Evolutionary conservation across 1,140 invertebrate genomes (phyloP), one percentile per base, ranked within the genome.

Genomic region (Drosophila pectinifera): DNA sequence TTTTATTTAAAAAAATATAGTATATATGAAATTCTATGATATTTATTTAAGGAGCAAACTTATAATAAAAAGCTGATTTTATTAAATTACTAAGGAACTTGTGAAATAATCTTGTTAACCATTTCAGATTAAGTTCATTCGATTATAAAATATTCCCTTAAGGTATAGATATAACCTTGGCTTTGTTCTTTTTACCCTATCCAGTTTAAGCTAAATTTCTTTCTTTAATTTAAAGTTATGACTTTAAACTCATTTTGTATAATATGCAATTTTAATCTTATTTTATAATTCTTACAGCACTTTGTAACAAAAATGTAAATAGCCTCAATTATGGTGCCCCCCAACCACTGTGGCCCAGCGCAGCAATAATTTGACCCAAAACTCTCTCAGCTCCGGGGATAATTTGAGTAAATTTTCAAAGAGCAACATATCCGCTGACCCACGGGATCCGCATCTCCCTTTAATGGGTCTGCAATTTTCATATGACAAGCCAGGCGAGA

Each of bases 401-500:
- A 89, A 88, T 88, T 88, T 88, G 24, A 57, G 48, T 69, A 68
- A 76, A 80, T 84, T 89, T 89, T 65, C 73, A 78, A 75, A 57
- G 53, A 63, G 77, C 69, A 89, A 83, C 75, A 89, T 89, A 80
- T 88, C 84, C 83, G 84, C 75, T 88, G 68, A 65, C 76, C 46
- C 64, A 34, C 42, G 68, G 49, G 13, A 55, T 8, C 39, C 31
- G 51, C 62, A 48, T 78, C 75, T 78, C 57, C 67, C 73, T 78
- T 78, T 78, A 78, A 78, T 78, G 75, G 74, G 31, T 36, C 42
- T 49, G 84, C 83, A 88, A 88, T 88, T 88, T 88, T 88, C 84
- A 80, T 89, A 89, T 89, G 84, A 89, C 80, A 88, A 78, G 68
- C 67, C 59, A 24, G 55, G 63, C 56, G 45, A 24, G 36, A 74